Percentiles rank a stretch among this genome's conserved stretches.
phyloP scores from a whole-genome alignment of 2,797 vertebrate species.

The Taenioides sp. region DNA sequence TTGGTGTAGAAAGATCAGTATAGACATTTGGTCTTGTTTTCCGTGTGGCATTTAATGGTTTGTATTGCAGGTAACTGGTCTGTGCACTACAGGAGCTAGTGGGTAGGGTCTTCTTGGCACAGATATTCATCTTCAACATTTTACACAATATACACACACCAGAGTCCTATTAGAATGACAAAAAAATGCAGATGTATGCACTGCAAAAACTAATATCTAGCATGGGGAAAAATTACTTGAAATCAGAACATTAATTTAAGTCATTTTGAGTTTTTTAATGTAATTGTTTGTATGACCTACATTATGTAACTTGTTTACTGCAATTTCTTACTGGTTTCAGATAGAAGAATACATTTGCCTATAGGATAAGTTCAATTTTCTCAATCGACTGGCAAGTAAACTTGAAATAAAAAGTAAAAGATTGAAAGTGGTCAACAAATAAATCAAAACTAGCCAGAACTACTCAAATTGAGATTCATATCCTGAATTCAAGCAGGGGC shows the following conservation, averaged over 20 bases:
- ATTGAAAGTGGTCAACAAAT: neutral
- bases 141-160: conserved; percentile 55
- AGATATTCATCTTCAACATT: conserved; percentile 56
- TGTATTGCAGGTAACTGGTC: conserved; percentile 57
- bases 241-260: conserved; percentile 16
- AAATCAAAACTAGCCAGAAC: neutral
- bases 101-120: conserved; percentile 72
- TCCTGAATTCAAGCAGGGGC: neutral
- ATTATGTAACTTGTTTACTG: neutral
- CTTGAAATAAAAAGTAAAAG: neutral
- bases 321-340: neutral
- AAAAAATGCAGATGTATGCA: conserved; percentile 45
- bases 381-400: neutral
- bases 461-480: neutral
- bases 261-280: conserved; percentile 16
- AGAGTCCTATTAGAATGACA: conserved; percentile 43
- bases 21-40: conserved; percentile 31
- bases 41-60: conserved; percentile 67
- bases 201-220: conserved; percentile 32
- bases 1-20: neutral
- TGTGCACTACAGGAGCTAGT: conserved; percentile 41
- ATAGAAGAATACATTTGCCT: neutral
- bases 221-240: conserved; percentile 4
- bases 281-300: neutral
- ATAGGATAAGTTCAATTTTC: neutral